Conservation (phyloP, 2,888 invertebrate genomes). For the Trissolcus brochymenae region DNA sequence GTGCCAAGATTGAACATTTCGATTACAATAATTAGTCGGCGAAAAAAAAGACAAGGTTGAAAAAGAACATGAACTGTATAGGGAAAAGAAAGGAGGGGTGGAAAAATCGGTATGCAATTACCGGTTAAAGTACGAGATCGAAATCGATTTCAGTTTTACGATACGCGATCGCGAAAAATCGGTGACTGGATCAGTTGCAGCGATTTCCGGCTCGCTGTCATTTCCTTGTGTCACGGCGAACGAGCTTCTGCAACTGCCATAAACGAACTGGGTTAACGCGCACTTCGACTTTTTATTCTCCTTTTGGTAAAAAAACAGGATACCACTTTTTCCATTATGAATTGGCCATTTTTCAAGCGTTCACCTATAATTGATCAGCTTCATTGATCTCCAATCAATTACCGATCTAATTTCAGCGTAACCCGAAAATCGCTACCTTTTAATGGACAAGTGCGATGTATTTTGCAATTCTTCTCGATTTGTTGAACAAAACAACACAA, state of each 20-base stretch:
- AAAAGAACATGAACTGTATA: not conserved
- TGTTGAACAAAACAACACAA: too few species aligned
- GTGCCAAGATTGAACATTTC: not conserved
- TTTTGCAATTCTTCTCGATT: not conserved
- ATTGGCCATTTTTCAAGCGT: slow-evolving; percentile 22
- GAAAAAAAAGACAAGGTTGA: not conserved
- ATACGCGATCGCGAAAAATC: too few species aligned
- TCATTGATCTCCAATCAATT: too few species aligned
- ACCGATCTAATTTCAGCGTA: too few species aligned
- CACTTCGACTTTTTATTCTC: slow-evolving; percentile 46
- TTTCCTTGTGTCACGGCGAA: slow-evolving; percentile 62
- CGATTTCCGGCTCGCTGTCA: slow-evolving; percentile 58
- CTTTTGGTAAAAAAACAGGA: slow-evolving; percentile 35
- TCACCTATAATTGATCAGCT: slow-evolving; percentile 1
- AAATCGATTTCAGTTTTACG: too few species aligned
- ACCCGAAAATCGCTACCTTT: too few species aligned
- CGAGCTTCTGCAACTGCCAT: slow-evolving; percentile 57
- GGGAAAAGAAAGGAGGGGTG: not conserved
- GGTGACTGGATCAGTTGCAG: slow-evolving; percentile 21
- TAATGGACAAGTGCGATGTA: not conserved
- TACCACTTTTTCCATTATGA: slow-evolving; percentile 42
- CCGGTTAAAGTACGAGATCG: not conserved
- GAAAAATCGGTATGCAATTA: not conserved
- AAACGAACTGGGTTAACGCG: slow-evolving; percentile 62
- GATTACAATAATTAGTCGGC: slow-evolving; percentile 8